phyloP scores from a whole-genome alignment of 2,113 vertebrate species.

The Sapayoa aenigma region DNA sequence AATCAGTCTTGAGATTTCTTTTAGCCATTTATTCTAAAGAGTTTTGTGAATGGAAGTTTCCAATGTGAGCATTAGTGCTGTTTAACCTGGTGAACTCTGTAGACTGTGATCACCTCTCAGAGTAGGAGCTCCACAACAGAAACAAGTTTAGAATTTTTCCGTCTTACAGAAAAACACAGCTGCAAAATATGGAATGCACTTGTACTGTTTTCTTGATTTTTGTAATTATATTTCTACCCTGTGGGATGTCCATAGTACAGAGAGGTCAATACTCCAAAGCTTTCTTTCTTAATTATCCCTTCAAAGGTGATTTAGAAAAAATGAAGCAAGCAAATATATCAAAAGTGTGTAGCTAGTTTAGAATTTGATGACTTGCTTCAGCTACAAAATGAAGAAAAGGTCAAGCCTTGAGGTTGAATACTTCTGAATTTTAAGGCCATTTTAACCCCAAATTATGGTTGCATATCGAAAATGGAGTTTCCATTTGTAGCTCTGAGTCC shows the following conservation, averaged over 20 bases:
- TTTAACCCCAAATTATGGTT: not conserved
- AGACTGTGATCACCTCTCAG: not conserved
- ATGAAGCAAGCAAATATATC: not conserved
- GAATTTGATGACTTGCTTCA: not conserved
- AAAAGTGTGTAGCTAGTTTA: not conserved
- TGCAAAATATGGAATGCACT: not conserved
- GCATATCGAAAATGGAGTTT: not conserved
- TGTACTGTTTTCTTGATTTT: not conserved
- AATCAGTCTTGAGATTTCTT: not conserved
- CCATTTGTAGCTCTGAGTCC: not conserved
- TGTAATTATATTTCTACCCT: not conserved
- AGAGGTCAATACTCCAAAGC: not conserved
- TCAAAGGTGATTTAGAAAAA: not conserved
- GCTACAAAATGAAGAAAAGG: not conserved
- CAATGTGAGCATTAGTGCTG: not conserved
- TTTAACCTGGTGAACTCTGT: not conserved
- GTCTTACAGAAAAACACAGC: not conserved
- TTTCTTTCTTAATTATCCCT: not conserved
- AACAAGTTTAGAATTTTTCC: not conserved
- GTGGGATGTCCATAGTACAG: not conserved
- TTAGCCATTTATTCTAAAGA: not conserved
- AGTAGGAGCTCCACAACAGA: not conserved
- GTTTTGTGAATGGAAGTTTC: not conserved
- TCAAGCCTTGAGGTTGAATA: not conserved
- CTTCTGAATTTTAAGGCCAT: not conserved